Evolutionary conservation across 2,113 vertebrate genomes (phyloP), one percentile per base, ranked within the genome.

Genomic region (Sitta europaea): DNA sequence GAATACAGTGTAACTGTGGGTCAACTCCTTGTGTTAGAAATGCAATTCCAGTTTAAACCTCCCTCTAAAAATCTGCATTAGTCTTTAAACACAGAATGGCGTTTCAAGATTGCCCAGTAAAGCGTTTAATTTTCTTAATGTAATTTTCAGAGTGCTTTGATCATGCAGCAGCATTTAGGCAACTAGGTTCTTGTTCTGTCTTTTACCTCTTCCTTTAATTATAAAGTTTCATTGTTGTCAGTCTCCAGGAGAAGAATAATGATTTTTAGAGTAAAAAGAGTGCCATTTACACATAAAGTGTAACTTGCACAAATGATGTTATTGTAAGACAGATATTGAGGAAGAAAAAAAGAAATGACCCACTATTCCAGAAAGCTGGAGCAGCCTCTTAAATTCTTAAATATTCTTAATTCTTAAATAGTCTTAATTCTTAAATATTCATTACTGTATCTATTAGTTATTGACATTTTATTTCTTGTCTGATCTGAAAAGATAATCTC

Each of bases 121-220:
- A 96, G 63, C 27, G 25, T 92, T 95, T 94, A 65, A 90, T 95
- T 94, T 73, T 75, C 36, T 61, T 80, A 77, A 80, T 92, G 92
- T 92, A 85, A 91, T 92, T 92, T 78, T 79, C 43, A 84, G 21
- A 79, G 28, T 0, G 0, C 42, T 87, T 95, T 94, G 94, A 94
- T 95, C 73, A 5, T 14, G 31, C 4, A 2, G 27, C 42, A 83
- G 47, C 50, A 36, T 66, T 48, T 53, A 38, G 53, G 74, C 65
- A 82, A 48, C 53, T 45, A 27, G 25, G 84, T 96, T 65, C 76
- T 88, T 82, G 10, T 79, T 92, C 71, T 89, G 25, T 80, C 76
- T 77, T 89, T 92, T 70, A 23, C 40, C 10, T 82, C 36, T 29
- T 40, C 8, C 11, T 55, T 92, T 53, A 65, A 76, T 94, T 78